Percentiles rank a stretch among this genome's conserved stretches.
Evolutionary conservation across 1,140 invertebrate genomes (phyloP).

Genomic region (Panulirus ornatus): DNA sequence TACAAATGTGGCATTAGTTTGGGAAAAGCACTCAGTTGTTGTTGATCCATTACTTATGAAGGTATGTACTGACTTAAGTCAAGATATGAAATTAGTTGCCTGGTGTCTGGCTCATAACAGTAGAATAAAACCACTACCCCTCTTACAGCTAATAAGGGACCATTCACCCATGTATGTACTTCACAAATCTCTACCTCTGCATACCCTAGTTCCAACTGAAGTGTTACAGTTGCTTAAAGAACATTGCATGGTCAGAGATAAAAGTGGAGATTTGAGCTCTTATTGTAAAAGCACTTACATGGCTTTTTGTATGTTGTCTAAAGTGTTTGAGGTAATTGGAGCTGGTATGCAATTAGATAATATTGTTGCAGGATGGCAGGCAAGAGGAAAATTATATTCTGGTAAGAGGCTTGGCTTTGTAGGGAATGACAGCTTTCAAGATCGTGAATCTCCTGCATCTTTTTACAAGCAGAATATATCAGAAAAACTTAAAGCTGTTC

Average conservation of each 20-base stretch:
- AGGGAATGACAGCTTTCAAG: slow-evolving; percentile 20
- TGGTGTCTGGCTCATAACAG: slow-evolving; percentile 56
- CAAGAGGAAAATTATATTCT: slow-evolving; percentile 26
- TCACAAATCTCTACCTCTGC: slow-evolving; percentile 36
- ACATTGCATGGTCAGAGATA: slow-evolving; percentile 55
- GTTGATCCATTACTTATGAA: slow-evolving; percentile 38
- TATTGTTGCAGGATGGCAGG: slow-evolving; percentile 52
- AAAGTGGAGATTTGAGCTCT: slow-evolving; percentile 35
- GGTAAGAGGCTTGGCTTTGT: background rate
- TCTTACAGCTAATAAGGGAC: slow-evolving; percentile 53
- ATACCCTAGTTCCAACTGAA: slow-evolving; percentile 32
- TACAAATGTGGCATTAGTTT: slow-evolving; percentile 1
- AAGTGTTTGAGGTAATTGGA: slow-evolving; percentile 62
- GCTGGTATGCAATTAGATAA: slow-evolving; percentile 66
- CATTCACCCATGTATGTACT: slow-evolving; percentile 54
- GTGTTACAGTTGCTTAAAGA: slow-evolving; percentile 58
- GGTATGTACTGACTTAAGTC: slow-evolving; percentile 23
- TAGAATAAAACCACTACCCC: slow-evolving; percentile 25
- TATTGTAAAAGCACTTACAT: slow-evolving; percentile 43
- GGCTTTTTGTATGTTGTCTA: slow-evolving; percentile 44
- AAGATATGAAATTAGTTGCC: slow-evolving; percentile 39
- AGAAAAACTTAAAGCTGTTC: slow-evolving; percentile 41
- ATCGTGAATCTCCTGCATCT: slow-evolving; percentile 20
- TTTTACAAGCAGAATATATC: slow-evolving; percentile 60
- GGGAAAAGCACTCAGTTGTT: slow-evolving; percentile 17